These are phyloP conservation scores for Apodemus sylvaticus DNA, from an alignment of 2,113 vertebrate species.

Conservation along the genomic window DNA sequence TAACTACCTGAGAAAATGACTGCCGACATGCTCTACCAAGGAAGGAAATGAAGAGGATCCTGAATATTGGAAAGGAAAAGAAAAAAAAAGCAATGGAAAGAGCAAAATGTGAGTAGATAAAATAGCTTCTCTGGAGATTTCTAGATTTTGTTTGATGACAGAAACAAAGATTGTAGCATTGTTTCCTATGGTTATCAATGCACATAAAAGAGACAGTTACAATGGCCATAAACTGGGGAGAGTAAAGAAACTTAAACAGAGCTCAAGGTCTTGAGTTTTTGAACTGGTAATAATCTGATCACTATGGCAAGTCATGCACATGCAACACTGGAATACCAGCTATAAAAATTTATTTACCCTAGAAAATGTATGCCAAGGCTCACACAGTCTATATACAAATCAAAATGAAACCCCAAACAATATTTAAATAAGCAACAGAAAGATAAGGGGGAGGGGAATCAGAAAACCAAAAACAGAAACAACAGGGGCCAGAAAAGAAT, in stretches of 20 bases:
- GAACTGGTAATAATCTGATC: not conserved
- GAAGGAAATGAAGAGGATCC: not conserved
- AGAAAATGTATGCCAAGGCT: slow-evolving; percentile 6
- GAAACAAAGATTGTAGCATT: not conserved
- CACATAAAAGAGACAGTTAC: not conserved
- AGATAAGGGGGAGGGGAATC: not conserved
- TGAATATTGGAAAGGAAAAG: not conserved
- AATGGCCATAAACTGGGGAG: not conserved
- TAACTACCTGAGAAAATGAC: not conserved
- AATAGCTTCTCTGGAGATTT: not conserved
- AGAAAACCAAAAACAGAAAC: not conserved
- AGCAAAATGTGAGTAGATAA: not conserved
- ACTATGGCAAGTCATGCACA: not conserved
- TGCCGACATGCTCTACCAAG: not conserved
- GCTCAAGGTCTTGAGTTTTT: not conserved
- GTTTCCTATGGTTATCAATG: not conserved
- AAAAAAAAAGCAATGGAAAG: not conserved
- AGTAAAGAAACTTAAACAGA: not conserved
- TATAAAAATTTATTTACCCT: not conserved
- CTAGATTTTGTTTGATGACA: not conserved
- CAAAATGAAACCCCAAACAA: slow-evolving; percentile 21
- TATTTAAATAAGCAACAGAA: not conserved
- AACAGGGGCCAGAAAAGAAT: not conserved
- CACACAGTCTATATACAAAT: not conserved
- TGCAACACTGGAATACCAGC: not conserved